A percentile compares a stretch with the other conserved stretches of the same genome.
Conservation (phyloP, 1,140 invertebrate species). For the Drosophila kurseongensis region DNA sequence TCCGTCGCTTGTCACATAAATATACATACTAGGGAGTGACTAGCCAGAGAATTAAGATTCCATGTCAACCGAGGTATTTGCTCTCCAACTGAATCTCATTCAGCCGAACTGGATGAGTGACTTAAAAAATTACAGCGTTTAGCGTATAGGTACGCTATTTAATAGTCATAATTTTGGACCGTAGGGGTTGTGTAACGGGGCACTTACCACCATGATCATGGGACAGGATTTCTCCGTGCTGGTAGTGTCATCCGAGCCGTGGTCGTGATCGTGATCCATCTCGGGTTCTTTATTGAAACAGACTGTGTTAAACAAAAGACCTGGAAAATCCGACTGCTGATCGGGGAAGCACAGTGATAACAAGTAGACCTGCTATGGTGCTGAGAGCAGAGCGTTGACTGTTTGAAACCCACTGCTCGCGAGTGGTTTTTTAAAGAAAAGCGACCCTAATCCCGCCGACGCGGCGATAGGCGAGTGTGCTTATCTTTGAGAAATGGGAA, state of each 20-base stretch:
- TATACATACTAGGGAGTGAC: constrained; percentile 18
- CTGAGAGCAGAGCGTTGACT: constrained; percentile 65
- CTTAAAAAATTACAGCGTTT: constrained; percentile 21
- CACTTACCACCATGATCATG: constrained; percentile 76
- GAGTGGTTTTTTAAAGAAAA: constrained; percentile 76
- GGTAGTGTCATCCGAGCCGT: constrained; percentile 23
- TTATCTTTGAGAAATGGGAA: constrained; percentile 73
- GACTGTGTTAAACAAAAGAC: constrained; percentile 11
- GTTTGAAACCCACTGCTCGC: constrained; percentile 39
- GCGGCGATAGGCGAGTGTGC: constrained; percentile 42
- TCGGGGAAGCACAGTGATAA: constrained; percentile 35
- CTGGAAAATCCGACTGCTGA: constrained; percentile 84
- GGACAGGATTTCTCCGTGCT: constrained; percentile 50
- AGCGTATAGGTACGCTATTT: constrained; percentile 8
- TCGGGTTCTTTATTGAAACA: constrained; percentile 16
- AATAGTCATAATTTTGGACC: neutral
- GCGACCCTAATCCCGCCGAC: constrained; percentile 62
- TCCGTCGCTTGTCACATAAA: constrained; percentile 5
- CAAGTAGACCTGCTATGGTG: constrained; percentile 55
- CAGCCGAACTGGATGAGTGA: constrained; percentile 21
- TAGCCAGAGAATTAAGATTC: constrained; percentile 38
- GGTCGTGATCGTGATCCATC: constrained; percentile 56
- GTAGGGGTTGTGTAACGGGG: constrained; percentile 3
- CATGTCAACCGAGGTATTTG: constrained; percentile 24
- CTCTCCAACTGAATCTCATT: constrained; percentile 22